Evolutionary conservation across 2,113 vertebrate species (phyloP), one percentile per base, ranked within the genome.

Genomic region (Elachura formosa): DNA sequence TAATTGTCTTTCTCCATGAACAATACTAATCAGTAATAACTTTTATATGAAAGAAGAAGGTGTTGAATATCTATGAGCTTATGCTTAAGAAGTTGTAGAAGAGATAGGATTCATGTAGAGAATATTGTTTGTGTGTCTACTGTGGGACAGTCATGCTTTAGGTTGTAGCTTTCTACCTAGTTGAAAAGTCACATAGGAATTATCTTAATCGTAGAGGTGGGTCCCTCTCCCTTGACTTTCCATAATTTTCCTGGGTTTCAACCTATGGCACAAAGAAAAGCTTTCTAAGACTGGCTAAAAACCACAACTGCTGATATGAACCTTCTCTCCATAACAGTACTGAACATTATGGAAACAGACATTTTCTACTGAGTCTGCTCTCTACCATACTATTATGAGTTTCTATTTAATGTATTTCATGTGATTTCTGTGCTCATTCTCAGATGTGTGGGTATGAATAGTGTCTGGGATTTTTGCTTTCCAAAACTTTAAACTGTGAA

Each of bases 81-180:
- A 43, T 36, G 54, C 12, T 48, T 79, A 89, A 78, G 8, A 25
- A 54, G 3, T 15, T 84, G 17, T 36, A 79, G 62, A 81, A 79
- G 18, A 90, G 6, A 4, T 23, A 11, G 4, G 5, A 6, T 46
- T 62, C 71, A 46, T 38, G 4, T n/a, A 67, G 23, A 75, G 3
- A 49, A 19, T 55, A 49, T 31, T 68, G 7, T 19, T 45, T 73
- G 9, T 51, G 6, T 58, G 6, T 75, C 72, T 49, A 15, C 9
- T n/a, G 22, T 63, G 19, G 22, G 7, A 43, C 2, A 43, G 12
- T 69, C 1, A 2, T 25, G 6, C 3, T 3, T 9, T 6, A 3
- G 8, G 12, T 54, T 84, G 7, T n/a, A 89, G 6, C 1, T 67
- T 87, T 66, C 46, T 38, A 7, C 15, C 6, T 41, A 45, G 22